A percentile compares a stretch with the other conserved stretches of the same genome.
These are phyloP conservation scores for Drosophila mayaguana DNA, from an alignment of 2,888 invertebrate genomes.

Conservation along the genomic window DNA sequence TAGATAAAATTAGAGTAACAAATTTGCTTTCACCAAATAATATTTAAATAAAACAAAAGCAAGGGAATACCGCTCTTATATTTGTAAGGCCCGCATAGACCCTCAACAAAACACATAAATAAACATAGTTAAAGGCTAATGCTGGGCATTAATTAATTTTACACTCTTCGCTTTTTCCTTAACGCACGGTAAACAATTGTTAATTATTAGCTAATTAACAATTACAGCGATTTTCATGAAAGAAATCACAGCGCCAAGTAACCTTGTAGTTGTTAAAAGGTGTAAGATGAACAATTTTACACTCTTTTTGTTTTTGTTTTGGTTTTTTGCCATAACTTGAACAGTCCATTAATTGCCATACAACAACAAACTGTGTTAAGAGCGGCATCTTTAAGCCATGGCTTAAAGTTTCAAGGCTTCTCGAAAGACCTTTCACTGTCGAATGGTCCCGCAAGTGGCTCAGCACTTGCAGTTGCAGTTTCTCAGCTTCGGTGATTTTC, in stretches of 20 bases:
- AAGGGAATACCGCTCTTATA: neutral
- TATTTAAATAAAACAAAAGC: neutral
- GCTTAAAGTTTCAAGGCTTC: constrained; percentile 40
- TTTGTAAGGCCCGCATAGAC: neutral
- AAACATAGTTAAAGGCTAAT: neutral
- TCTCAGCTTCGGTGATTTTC: constrained; percentile 49
- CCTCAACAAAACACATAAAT: neutral
- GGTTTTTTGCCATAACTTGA: constrained; percentile 13
- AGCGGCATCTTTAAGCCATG: constrained; percentile 19
- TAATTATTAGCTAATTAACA: constrained; percentile 21
- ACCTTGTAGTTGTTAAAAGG: constrained; percentile 51
- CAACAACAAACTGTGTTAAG: constrained; percentile 19
- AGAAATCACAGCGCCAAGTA: neutral
- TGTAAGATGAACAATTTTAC: constrained; percentile 14
- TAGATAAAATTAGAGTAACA: neutral
- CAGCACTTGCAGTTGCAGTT: constrained; percentile 24
- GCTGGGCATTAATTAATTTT: constrained; percentile 1
- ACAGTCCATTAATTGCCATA: constrained; percentile 26
- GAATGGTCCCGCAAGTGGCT: neutral
- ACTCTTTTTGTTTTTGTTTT: constrained; percentile 20
- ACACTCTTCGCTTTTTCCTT: neutral
- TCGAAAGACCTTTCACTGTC: constrained; percentile 42
- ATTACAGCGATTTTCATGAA: neutral
- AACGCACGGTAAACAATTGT: constrained; percentile 14
- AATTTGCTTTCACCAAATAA: neutral